Evolutionary conservation across 2,888 invertebrate species (phyloP), one percentile per base, ranked within the genome.

Genomic region (Oxycera nigricornis): DNA sequence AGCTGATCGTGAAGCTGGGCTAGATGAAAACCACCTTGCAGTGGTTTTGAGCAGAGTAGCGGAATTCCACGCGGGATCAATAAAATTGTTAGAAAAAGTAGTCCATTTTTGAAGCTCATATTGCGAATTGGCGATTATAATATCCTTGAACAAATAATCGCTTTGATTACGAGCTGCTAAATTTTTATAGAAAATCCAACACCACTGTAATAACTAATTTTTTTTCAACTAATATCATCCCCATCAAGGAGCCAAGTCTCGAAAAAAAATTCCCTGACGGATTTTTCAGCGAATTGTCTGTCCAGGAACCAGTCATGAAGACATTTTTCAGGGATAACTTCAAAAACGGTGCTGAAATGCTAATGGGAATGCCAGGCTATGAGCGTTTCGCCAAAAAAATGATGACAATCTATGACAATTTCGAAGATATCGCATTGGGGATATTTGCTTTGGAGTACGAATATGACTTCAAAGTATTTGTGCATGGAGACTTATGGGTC

Each of bases 1-100:
- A 84, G 86, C 87, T 30, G 86, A 86, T 77, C 84, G 89, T 52
- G 86, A 87, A 76, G 79, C 80, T 73, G 89, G 89, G 17, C 83
- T 89, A 28, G 88, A 90, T 80, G 83, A 87, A 79, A 82, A 84
- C 14, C 89, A 89, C 79, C 85, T 86, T 74, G 79, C 85, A 52
- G 78, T 87, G 41, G 86, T 88, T 7, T 79, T 89, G 1, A 82
- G 82, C 74, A 87, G 87, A 80, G 79, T 89, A 79, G 89, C 87
- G 1, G 85, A 83, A 78, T 87, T 88, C 78, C 89, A 89, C 79
- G 89, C 88, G 7, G 85, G 86, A n/a, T 88, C 89, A 1, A 86
- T 89, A 75, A 83, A 88, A 46, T 79, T 89, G 75, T 84, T 83
- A 61, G 85, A 88, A 78, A 87, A 87, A 84, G 89, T 89, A 70